These are phyloP conservation scores for Echinometra lucunter DNA, from an alignment of 53 echinoderm and acorn worm species.

Conservation along the genomic window DNA sequence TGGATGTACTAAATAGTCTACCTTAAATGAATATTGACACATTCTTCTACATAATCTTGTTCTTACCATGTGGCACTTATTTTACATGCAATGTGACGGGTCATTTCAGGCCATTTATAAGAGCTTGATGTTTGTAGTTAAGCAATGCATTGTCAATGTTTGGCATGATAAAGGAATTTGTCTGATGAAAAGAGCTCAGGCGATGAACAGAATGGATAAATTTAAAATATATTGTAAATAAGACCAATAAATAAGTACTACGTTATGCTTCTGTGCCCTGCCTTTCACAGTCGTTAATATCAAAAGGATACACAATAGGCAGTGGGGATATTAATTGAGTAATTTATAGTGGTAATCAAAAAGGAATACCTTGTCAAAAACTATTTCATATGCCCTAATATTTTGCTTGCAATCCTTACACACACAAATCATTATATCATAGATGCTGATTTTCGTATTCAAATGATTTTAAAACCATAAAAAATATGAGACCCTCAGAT, in stretches of 20 bases:
- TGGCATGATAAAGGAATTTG: constrained; percentile 38
- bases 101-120: neutral
- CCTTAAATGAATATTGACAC: neutral
- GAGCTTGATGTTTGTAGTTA: neutral
- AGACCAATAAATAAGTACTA: neutral
- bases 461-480: no score
- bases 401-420: no score
- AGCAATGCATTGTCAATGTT: constrained; percentile 5
- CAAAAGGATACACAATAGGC: no score
- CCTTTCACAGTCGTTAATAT: neutral
- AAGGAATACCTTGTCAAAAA: no score
- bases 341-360: no score
- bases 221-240: neutral
- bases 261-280: neutral
- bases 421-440: no score
- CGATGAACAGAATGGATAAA: neutral
- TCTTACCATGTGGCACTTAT: neutral
- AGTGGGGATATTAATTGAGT: no score
- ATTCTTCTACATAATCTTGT: neutral
- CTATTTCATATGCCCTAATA: no score
- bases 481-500: no score
- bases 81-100: constrained; percentile 19
- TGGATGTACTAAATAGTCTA: neutral
- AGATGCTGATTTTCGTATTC: no score
- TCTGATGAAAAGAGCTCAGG: constrained; percentile 4